Evolutionary conservation across 1,140 invertebrate genomes (phyloP), one percentile per base, ranked within the genome.

Genomic region (Sycobia sp.): DNA sequence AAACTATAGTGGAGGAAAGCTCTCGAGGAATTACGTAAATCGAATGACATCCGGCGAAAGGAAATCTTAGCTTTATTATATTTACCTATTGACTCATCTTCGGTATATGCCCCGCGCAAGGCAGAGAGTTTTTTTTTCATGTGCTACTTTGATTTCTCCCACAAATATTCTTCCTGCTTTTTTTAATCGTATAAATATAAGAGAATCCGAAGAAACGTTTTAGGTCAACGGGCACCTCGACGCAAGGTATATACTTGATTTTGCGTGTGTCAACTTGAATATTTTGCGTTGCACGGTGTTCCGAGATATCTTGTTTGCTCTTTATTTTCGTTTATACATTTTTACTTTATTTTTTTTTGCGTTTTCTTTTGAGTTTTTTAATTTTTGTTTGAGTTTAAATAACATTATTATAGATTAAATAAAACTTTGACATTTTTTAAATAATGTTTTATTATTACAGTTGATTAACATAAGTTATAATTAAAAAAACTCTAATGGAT

Each of bases 201-300:
- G n/a, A n/a, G n/a, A n/a, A n/a, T n/a, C n/a, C n/a, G n/a, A n/a
- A n/a, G n/a, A n/a, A n/a, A n/a, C n/a, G n/a, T n/a, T n/a, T n/a
- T n/a, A n/a, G n/a, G n/a, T n/a, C n/a, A n/a, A n/a, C n/a, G n/a
- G n/a, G n/a, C n/a, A n/a, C n/a, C n/a, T n/a, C n/a, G n/a, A n/a
- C n/a, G n/a, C 23, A 59, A 60, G 23, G 36, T 29, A 59, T 18
- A n/a, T n/a, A n/a, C n/a, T 59, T 53, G 13, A 44, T 54, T 54
- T 46, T 54, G 41, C 23, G 44, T 54, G 50, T 62, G 41, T 10
- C 59, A 54, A 54, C 25, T 55, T 38, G n/a, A 49, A 16, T n/a
- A 41, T 36, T 32, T 25, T 49, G 51, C 53, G 58, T 38, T 61
- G 65, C 54, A 61, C 58, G 65, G 47, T 58, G 34, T 62, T 58